These are phyloP conservation scores for Pandemis heparana DNA, from an alignment of 2,888 invertebrate genomes.

Conservation along the genomic window DNA sequence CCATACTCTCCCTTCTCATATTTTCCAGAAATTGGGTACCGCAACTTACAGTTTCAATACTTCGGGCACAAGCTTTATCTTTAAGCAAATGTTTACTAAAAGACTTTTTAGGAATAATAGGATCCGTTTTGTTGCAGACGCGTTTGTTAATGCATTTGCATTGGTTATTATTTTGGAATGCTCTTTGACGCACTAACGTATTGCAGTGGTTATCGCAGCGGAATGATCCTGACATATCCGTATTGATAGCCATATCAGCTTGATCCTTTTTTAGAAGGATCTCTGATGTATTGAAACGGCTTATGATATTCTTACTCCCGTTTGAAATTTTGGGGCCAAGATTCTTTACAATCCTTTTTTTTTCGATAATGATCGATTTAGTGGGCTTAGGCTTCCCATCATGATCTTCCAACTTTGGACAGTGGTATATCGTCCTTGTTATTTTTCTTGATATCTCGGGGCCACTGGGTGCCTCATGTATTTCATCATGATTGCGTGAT, in stretches of 20 bases:
- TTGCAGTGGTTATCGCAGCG: conserved; percentile 61
- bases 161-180: conserved; percentile 42
- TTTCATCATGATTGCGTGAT: background rate
- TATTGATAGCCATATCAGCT: conserved; percentile 59
- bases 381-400: conserved; percentile 47
- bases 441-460: conserved; percentile 11
- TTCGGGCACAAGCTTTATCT: conserved; percentile 64
- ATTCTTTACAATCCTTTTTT: conserved; percentile 57
- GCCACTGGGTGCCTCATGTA: background rate
- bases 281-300: conserved; percentile 55
- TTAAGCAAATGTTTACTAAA: conserved; percentile 31
- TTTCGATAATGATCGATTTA: conserved; percentile 55
- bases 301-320: conserved; percentile 45
- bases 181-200: conserved; percentile 57
- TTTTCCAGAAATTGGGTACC: conserved; percentile 57
- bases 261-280: conserved; percentile 52
- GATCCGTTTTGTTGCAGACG: conserved; percentile 48
- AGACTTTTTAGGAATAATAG: conserved; percentile 26
- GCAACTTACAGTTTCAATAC: conserved; percentile 51
- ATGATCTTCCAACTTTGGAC: conserved; percentile 39
- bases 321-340: conserved; percentile 48
- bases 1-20: conserved; percentile 35
- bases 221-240: conserved; percentile 58
- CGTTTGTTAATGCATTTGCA: conserved; percentile 40
- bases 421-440: conserved; percentile 18